These are phyloP conservation scores for Araneus ventricosus DNA, from an alignment of 1,140 invertebrate species.

Conservation along the genomic window DNA sequence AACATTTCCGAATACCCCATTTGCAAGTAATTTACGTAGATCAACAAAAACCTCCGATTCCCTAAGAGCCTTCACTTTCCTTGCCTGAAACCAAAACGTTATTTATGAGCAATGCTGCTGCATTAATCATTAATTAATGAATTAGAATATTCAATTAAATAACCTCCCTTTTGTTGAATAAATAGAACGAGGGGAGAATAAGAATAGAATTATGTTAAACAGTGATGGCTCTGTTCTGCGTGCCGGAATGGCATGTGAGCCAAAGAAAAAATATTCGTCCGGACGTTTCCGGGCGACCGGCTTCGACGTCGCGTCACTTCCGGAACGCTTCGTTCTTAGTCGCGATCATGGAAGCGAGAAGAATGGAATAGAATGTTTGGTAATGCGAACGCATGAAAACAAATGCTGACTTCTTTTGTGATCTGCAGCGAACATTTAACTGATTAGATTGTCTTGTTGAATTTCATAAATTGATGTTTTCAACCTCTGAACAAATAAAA, in stretches of 20 bases:
- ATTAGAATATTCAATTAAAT: neutral
- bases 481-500: neutral
- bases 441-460: slow-evolving; percentile 57
- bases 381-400: slow-evolving; percentile 47
- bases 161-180: neutral
- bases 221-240: slow-evolving; percentile 55
- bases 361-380: slow-evolving; percentile 60
- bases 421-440: slow-evolving; percentile 53
- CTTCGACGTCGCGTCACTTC: slow-evolving; percentile 72
- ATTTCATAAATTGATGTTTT: slow-evolving; percentile 53
- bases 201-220: neutral
- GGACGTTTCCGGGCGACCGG: slow-evolving; percentile 68
- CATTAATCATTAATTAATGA: neutral
- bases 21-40: no score
- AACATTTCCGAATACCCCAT: no score
- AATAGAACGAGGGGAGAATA: neutral
- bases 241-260: neutral
- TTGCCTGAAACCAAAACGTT: no score
- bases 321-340: slow-evolving; percentile 70
- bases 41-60: no score
- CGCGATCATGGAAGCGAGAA: slow-evolving; percentile 67
- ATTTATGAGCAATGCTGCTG: no score
- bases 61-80: no score
- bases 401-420: slow-evolving; percentile 46
- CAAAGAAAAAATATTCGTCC: slow-evolving; percentile 45